Percentiles rank a stretch among this genome's conserved stretches.
Conservation (phyloP, 2,113 vertebrate species). For the Anoura caudifer region DNA sequence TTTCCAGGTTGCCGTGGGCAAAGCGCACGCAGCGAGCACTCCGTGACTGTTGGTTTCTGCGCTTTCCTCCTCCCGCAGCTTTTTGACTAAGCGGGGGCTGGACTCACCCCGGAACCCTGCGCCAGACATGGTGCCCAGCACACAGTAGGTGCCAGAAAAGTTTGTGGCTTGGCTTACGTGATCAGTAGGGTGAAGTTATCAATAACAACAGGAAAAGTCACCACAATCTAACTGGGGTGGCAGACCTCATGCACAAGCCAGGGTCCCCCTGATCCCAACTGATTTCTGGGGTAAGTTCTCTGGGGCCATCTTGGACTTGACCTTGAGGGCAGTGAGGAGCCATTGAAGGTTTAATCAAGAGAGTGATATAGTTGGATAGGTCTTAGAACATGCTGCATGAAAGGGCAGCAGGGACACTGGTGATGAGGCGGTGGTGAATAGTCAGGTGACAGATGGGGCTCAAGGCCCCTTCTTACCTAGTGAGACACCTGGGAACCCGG, state of each 20-base stretch:
- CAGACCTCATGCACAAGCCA: not conserved
- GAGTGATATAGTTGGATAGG: not conserved
- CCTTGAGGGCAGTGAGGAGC: not conserved
- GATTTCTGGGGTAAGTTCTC: not conserved
- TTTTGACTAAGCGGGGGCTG: not conserved
- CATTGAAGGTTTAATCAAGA: not conserved
- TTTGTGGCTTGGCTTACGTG: not conserved
- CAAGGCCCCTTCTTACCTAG: not conserved
- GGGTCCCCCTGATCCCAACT: not conserved
- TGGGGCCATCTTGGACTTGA: not conserved
- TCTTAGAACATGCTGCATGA: not conserved
- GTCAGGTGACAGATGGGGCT: not conserved
- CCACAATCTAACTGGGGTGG: not conserved
- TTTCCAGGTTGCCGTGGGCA: not conserved
- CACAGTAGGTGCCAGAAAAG: not conserved
- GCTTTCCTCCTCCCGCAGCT: not conserved
- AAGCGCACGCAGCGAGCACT: rapidly evolving
- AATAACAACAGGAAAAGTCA: not conserved
- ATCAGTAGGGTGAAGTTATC: not conserved
- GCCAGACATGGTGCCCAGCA: not conserved
- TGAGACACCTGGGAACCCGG: not conserved
- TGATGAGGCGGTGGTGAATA: not conserved
- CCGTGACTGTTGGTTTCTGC: rapidly evolving
- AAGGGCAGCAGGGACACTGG: not conserved
- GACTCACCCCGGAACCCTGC: not conserved